Evolutionary conservation across 2,888 invertebrate genomes (phyloP).

Genomic region (Diadegma fenestrale): DNA sequence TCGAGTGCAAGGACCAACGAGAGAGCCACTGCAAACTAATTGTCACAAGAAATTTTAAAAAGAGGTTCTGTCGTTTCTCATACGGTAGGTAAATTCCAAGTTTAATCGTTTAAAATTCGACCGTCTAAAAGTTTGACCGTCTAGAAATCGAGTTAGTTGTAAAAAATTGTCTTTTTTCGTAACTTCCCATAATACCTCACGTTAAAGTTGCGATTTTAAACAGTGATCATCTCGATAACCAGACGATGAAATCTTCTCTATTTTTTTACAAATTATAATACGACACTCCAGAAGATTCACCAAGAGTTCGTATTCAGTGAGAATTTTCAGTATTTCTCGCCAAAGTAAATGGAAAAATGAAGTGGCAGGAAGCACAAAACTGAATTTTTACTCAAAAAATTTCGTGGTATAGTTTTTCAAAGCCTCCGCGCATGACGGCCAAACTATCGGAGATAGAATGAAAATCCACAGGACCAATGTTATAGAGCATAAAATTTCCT

Average conservation of each 20-base stretch:
- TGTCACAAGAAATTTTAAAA: not conserved
- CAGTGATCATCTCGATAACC: no score
- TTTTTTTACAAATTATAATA: no score
- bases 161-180: no score
- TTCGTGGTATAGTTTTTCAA: not conserved
- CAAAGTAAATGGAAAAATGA: not conserved
- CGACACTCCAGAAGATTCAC: no score
- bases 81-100: no score
- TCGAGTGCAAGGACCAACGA: conserved; percentile 87
- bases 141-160: no score
- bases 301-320: not conserved
- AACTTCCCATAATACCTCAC: no score
- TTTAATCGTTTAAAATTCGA: no score
- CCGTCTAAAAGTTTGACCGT: no score
- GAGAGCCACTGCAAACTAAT: conserved; percentile 87
- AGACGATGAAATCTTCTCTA: no score
- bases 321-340: not conserved
- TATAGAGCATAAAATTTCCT: not conserved
- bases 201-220: no score
- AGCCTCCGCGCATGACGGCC: not conserved
- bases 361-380: not conserved
- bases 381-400: not conserved
- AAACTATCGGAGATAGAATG: not conserved
- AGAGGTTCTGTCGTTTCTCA: no score
- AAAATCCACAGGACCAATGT: not conserved